Conservation (phyloP, 2,888 invertebrate genomes). For the Dusona sp. region DNA sequence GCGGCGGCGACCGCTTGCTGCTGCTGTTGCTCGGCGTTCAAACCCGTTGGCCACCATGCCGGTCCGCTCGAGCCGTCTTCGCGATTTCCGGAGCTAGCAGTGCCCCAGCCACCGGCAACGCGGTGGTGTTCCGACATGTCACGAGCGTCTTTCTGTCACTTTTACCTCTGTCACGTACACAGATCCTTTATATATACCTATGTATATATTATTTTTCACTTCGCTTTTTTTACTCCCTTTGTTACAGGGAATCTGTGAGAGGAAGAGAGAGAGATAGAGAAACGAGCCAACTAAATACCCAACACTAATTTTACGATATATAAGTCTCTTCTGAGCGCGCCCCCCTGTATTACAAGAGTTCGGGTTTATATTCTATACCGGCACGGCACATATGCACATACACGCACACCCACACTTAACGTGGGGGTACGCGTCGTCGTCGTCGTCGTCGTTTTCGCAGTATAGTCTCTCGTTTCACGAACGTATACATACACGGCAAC, state of each 20-base stretch:
- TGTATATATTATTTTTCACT: not conserved
- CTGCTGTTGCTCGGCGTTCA: conserved; percentile 82
- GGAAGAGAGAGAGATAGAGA: not conserved
- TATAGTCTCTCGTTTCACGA: conserved; percentile 52
- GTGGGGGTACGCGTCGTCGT: conserved; percentile 66
- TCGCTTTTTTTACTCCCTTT: not conserved
- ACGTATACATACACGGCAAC: conserved; percentile 37
- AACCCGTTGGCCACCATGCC: conserved; percentile 86
- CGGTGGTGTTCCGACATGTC: conserved; percentile 89
- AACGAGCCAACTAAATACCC: not conserved
- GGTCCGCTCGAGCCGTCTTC: conserved; percentile 85
- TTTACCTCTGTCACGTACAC: conserved; percentile 72
- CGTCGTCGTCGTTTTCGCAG: conserved; percentile 39
- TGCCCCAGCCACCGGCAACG: conserved; percentile 88
- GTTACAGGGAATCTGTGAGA: conserved; percentile 29
- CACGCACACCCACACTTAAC: conserved; percentile 67
- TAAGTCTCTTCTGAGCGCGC: not conserved
- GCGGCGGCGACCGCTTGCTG: conserved; percentile 83
- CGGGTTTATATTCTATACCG: conserved; percentile 41
- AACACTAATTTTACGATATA: not conserved
- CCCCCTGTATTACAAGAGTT: conserved; percentile 52
- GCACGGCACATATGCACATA: conserved; percentile 56
- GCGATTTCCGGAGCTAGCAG: conserved; percentile 83
- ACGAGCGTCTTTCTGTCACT: conserved; percentile 77
- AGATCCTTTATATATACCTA: conserved; percentile 13